Base-by-base conservation (phyloP, 2,113 vertebrate species). In the Pelodiscus sinensis region DNA sequence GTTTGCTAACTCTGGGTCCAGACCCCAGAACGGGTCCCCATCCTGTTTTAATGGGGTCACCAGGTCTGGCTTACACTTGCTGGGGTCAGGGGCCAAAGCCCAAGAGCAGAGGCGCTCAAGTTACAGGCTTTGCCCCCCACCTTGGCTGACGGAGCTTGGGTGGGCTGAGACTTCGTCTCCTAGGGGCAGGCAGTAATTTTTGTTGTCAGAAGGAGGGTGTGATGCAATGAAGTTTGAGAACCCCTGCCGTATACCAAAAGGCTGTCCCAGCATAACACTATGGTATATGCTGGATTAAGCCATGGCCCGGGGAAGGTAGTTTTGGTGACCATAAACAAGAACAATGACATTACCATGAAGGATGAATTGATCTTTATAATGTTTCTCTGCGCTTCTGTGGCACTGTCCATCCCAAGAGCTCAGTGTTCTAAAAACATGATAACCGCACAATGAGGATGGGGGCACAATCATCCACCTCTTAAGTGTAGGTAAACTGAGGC, bases 291-390 rank as follows among this genome's bases (percentile, higher is more conserved):
- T 24, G 87, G 87, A 68, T 92, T 68, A 16, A 95, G 60, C 71
- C 0, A 0, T 79, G 38, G 77, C 68, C 38, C 56, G 55, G 44
- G 52, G 21, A 81, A 84, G 15, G 27, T 0, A 2, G 21, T 50
- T 89, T 54, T 84, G 90, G 24, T 62, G 82, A 54, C n/a, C 31
- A 38, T 62, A 24, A 91, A 68, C 44, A 6, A 60, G 50, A 91
- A 31, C 2, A 51, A 82, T 62, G 13, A 79, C 73, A 75, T 73
- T 68, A 87, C n/a, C 65, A 44, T 0, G 1, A 51, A 38, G 16
- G 38, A 85, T 22, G 5, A 90, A 80, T 24, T 4, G 29, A 44
- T 89, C 50, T 56, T 85, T 81, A 84, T 71, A n/a, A 65, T 9
- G n/a, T 71, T 35, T 10, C 16, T 19, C n/a, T 35, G 65, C 65